phyloP scores from a whole-genome alignment of 2,113 vertebrate genomes.

The Drymodes brunneopygia region DNA sequence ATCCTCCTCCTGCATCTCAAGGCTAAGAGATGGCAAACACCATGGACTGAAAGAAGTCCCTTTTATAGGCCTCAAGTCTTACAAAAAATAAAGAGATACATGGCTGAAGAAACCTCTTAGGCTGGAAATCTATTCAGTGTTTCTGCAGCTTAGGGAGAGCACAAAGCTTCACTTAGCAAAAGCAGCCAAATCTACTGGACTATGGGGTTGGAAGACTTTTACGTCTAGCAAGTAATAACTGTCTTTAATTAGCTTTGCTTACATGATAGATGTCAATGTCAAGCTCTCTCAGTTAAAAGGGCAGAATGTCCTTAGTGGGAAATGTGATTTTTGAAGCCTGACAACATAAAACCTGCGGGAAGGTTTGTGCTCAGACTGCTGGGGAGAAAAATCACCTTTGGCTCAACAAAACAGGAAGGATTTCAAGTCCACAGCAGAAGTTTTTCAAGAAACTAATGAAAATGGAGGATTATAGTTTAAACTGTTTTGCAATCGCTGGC shows the following conservation, averaged over 20 bases:
- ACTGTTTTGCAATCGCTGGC: conserved; percentile 8
- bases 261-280: not conserved
- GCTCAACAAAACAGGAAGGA: not conserved
- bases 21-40: not conserved
- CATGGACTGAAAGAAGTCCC: not conserved
- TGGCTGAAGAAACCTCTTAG: not conserved
- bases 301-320: not conserved
- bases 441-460: conserved; percentile 33
- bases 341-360: not conserved
- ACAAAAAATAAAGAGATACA: not conserved
- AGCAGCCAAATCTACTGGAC: not conserved
- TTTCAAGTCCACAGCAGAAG: not conserved
- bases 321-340: not conserved
- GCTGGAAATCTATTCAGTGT: not conserved
- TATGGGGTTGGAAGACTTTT: not conserved
- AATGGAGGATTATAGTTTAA: conserved; percentile 22
- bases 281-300: not conserved
- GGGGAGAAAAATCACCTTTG: conserved; percentile 29
- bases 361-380: not conserved
- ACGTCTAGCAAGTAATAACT: not conserved
- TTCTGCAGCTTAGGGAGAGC: not conserved
- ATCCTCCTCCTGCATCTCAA: not conserved
- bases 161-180: not conserved
- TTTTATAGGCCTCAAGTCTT: not conserved
- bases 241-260: not conserved